Conservation (phyloP, 2,797 vertebrate genomes). For the Pantherophis vulpinus region DNA sequence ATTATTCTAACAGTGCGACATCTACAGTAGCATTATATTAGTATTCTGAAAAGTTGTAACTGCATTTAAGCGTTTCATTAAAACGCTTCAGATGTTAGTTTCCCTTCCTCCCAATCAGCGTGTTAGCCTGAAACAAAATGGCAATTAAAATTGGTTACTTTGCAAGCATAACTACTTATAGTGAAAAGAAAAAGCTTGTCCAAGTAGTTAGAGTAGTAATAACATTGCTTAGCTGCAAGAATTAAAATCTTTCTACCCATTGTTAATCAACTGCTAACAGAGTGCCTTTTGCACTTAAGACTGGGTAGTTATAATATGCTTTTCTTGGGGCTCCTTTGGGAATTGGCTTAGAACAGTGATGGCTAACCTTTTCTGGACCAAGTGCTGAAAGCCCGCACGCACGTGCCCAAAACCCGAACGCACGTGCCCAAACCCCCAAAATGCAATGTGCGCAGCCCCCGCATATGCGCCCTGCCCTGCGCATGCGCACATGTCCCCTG, state of each 20-base stretch:
- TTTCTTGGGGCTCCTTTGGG: background rate
- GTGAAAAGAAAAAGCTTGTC: background rate
- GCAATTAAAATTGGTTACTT: background rate
- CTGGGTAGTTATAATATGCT: background rate
- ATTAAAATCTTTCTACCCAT: background rate
- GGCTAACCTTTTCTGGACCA: too few relatives aligned
- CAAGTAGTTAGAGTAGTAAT: background rate
- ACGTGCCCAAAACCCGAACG: fast-evolving
- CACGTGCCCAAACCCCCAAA: too few relatives aligned
- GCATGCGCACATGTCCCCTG: too few relatives aligned
- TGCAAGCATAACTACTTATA: background rate
- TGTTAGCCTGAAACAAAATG: background rate
- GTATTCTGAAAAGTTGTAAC: background rate
- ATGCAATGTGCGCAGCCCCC: too few relatives aligned
- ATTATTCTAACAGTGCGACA: background rate
- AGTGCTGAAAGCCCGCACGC: too few relatives aligned
- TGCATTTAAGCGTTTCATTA: background rate
- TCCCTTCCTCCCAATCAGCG: background rate
- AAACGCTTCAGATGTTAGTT: background rate
- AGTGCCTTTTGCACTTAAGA: background rate
- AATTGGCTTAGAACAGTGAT: background rate
- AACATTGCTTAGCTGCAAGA: background rate
- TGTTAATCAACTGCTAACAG: background rate
- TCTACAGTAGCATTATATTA: background rate
- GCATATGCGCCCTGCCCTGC: too few relatives aligned